Evolutionary conservation across 2,888 invertebrate species (phyloP), one percentile per base, ranked within the genome.

Genomic region (Matsumyia berberina): DNA sequence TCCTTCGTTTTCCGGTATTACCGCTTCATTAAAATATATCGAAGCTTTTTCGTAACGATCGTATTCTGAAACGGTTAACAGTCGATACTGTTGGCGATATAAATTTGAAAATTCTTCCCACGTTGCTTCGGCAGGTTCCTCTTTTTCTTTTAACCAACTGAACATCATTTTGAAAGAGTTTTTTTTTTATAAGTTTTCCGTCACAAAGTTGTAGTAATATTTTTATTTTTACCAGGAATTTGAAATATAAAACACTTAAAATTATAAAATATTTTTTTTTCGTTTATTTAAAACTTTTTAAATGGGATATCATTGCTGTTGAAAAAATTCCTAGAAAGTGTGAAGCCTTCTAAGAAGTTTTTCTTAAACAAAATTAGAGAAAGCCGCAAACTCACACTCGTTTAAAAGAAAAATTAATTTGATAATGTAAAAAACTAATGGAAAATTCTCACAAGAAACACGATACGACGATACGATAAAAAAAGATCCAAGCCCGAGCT

Each of bases 41-140:
- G 89, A 87, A 57, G 88, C 87, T 64, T 88, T 90, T 87, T 92
- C 92, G 83, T 88, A 83, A 86, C 90, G 89, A 90, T 93, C 92
- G 87, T 90, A 90, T 88, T 93, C 92, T 42, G 93, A 93, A 62
- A 93, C 90, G 60, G 92, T 92, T 67, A 93, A 89, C 86, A 89
- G 88, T 86, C 91, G 91, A 76, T 89, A 90, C 66, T 91, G 89
- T 72, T 91, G 90, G 80, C 90, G 91, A 88, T 91, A 92, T 72
- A 90, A 91, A 87, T 89, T 89, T 86, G 91, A 90, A 86, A 89
- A 89, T 83, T 92, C 92, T 79, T 91, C 91, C 93, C 93, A 94
- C 88, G 92, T 93, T 72, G 92, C 93, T 90, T 92, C 92, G 86
- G 91, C 91, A 88, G 92, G 91, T 81, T 90, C 89, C 89, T 89